A percentile compares a stretch with the other conserved stretches of the same genome.
These are phyloP conservation scores for human DNA, from an alignment of 2,113 vertebrate genomes.

Conservation along the genomic window DNA sequence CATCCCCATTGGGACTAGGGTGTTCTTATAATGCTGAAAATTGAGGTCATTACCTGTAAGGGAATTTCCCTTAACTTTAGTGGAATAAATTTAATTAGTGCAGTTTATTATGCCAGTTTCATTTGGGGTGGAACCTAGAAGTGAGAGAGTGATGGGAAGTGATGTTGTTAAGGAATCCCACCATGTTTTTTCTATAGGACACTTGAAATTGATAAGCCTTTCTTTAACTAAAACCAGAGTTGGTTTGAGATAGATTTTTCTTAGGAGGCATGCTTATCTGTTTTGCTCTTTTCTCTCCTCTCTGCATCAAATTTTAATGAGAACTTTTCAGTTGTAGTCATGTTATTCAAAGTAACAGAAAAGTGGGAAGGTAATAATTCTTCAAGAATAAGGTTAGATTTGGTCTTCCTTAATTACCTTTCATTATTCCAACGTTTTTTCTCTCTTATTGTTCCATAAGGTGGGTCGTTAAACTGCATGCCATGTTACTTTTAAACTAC, in stretches of 20 bases:
- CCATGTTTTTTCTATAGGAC: neutral
- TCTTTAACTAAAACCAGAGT: conserved; percentile 32
- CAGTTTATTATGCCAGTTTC: conserved; percentile 20
- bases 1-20: conserved; percentile 23
- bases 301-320: conserved; percentile 47
- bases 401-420: conserved; percentile 30
- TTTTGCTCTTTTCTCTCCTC: neutral
- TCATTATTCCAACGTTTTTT: conserved; percentile 21
- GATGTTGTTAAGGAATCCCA: conserved; percentile 25
- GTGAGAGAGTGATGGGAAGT: conserved; percentile 26
- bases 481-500: conserved; percentile 27
- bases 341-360: conserved; percentile 41
- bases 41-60: neutral
- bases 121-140: conserved; percentile 37
- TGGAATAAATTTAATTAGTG: neutral
- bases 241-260: conserved; percentile 25
- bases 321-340: conserved; percentile 31
- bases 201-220: neutral
- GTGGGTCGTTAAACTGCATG: conserved; percentile 43
- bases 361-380: conserved; percentile 26
- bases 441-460: neutral
- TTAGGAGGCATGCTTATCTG: neutral
- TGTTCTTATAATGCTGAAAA: conserved; percentile 50
- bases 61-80: neutral
- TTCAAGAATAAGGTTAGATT: conserved; percentile 37